Percentiles rank a stretch among this genome's conserved stretches.
phyloP scores from a whole-genome alignment of 2,113 vertebrate species.

The Hydrolagus affinis region DNA sequence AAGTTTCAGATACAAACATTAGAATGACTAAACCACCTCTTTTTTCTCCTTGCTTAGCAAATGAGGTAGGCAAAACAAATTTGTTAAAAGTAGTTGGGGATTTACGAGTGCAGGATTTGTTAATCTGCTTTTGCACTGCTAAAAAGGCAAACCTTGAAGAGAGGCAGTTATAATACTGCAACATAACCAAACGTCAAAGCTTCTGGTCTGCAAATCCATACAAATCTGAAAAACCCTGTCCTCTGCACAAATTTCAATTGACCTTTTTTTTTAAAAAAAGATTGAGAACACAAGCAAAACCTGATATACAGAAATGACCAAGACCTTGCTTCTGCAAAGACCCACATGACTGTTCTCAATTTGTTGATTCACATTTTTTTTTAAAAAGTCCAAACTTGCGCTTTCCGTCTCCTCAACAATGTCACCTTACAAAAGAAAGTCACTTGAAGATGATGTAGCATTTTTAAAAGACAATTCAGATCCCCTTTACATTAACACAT shows the following conservation, averaged over 20 bases:
- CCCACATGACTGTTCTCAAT: slow-evolving; percentile 39
- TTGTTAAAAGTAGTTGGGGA: slow-evolving; percentile 45
- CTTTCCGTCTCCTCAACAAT: slow-evolving; percentile 61
- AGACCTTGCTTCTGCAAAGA: slow-evolving; percentile 48
- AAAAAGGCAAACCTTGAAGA: slow-evolving; percentile 62
- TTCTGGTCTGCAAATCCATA: slow-evolving; percentile 53
- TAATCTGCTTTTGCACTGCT: slow-evolving; percentile 56
- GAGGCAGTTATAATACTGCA: slow-evolving; percentile 68
- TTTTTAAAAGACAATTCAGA: slow-evolving; percentile 59
- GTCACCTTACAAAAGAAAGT: slow-evolving; percentile 76
- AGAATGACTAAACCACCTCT: slow-evolving; percentile 65
- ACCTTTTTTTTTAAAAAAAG: slow-evolving; percentile 6
- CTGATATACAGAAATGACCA: slow-evolving; percentile 57
- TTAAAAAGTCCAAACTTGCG: slow-evolving; percentile 63
- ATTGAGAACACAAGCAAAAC: slow-evolving; percentile 50
- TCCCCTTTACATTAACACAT: slow-evolving; percentile 53
- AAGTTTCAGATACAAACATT: slow-evolving; percentile 50
- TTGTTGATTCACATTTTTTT: slow-evolving; percentile 75
- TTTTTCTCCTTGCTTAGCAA: slow-evolving; percentile 64
- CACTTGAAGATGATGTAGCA: slow-evolving; percentile 80
- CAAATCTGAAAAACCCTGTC: slow-evolving; percentile 47
- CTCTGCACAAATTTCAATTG: slow-evolving; percentile 51
- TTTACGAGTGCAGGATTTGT: slow-evolving; percentile 52
- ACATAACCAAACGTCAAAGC: slow-evolving; percentile 49
- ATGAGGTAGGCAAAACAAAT: slow-evolving; percentile 70